Evolutionary conservation across 2,113 vertebrate species (phyloP).

Genomic region (Pogona vitticeps): DNA sequence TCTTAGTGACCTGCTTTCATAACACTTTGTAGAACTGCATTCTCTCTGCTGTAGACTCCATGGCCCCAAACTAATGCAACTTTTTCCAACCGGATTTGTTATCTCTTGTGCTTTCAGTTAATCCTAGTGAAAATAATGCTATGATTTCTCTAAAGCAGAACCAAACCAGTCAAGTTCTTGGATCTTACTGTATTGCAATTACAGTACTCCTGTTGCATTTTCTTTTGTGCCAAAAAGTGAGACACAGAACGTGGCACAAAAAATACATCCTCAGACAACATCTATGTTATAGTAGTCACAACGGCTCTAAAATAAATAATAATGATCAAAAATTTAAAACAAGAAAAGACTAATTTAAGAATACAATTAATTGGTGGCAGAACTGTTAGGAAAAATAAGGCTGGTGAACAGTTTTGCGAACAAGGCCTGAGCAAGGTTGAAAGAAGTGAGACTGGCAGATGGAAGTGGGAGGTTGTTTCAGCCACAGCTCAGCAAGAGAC

Average conservation of each 20-base stretch:
- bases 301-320: not conserved
- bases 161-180: not conserved
- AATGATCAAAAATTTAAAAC: not conserved
- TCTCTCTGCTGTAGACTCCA: not conserved
- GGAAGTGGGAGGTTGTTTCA: constrained; percentile 15
- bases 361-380: not conserved
- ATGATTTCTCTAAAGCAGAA: not conserved
- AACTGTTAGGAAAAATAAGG: not conserved
- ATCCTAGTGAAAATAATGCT: not conserved
- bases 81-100: not conserved
- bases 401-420: not conserved
- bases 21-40: not conserved
- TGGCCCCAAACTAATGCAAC: no score
- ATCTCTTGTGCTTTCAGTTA: not conserved
- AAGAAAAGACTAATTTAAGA: not conserved
- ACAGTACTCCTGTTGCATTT: not conserved
- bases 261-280: not conserved
- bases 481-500: not conserved
- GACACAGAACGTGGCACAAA: not conserved
- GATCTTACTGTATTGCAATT: not conserved
- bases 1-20: not conserved
- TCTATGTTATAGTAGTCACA: not conserved
- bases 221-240: not conserved
- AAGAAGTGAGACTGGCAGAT: constrained; percentile 6
- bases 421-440: not conserved